Evolutionary conservation across 2,888 invertebrate genomes (phyloP), one percentile per base, ranked within the genome.

Genomic region (Nysson spinosus): DNA sequence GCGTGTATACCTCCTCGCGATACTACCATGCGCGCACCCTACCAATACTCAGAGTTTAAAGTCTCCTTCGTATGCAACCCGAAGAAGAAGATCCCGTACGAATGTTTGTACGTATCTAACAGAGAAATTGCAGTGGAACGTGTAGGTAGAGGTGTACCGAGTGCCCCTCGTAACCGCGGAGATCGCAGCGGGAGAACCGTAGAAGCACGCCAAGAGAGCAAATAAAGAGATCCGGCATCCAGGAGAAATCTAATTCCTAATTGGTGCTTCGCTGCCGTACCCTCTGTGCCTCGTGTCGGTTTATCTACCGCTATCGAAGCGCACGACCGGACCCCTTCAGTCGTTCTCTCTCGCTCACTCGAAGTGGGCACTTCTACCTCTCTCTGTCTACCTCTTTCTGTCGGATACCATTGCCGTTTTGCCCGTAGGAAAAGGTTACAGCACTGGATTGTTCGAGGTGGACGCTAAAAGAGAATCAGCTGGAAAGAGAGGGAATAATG

Each of bases 181-280:
- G 77, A 75, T 76, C 76, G 73, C 76, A 73, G 76, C 76, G 54
- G 75, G 74, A 58, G n/a, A n/a, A 68, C 70, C 77, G 61, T 52
- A 77, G 74, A 66, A 57, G 56, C 65, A 74, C 74, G 77, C 74
- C 69, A 63, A 68, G 71, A 77, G 71, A 75, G 71, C 63, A 75
- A 75, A 77, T 75, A 75, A 75, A 75, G 75, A 75, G 75, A 76
- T 75, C 75, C 77, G 75, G 74, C 75, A 77, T 75, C 77, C 74
- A 63, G 66, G 71, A 77, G 75, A 75, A 75, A 75, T 75, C 77
- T 75, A 75, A 75, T 75, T 75, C 75, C 77, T 75, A 75, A 75
- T 75, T 75, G 75, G 77, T 73, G 71, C 68, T 77, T 77, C 68
- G 74, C 74, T 71, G n/a, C 74, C 65, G 63, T 76, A 64, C 71